Conservation (phyloP, 2,113 vertebrate genomes). For the Archocentrus centrarchus region DNA sequence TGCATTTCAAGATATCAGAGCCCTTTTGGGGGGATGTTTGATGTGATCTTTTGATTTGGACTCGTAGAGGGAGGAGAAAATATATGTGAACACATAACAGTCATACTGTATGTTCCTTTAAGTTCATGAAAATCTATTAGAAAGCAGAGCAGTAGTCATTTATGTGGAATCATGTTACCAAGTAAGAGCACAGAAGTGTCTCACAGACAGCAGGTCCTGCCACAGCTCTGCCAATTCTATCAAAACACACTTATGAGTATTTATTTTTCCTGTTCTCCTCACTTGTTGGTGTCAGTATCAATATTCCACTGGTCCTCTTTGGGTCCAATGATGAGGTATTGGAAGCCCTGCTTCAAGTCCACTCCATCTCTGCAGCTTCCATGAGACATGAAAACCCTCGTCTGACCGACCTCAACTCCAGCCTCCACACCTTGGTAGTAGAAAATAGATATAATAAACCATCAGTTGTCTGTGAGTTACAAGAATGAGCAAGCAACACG, state of each 20-base stretch:
- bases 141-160: background rate
- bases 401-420: slow-evolving; percentile 59
- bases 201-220: background rate
- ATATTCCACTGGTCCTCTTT: slow-evolving; percentile 71
- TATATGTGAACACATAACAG: background rate
- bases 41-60: no score
- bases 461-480: background rate
- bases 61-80: no score
- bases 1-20: background rate
- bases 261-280: background rate
- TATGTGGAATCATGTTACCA: background rate
- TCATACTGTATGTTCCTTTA: background rate
- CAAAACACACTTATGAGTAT: background rate
- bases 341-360: slow-evolving; percentile 59
- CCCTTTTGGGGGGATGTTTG: background rate
- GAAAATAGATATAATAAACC: background rate
- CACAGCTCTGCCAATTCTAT: background rate
- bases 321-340: slow-evolving; percentile 80
- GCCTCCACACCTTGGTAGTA: slow-evolving; percentile 65
- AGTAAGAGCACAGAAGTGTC: background rate
- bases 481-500: background rate
- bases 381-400: slow-evolving; percentile 77
- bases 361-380: slow-evolving; percentile 75
- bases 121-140: background rate
- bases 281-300: slow-evolving; percentile 65